Evolutionary conservation across 1,140 invertebrate species (phyloP), one percentile per base, ranked within the genome.

Genomic region (Piezodorus guildinii): DNA sequence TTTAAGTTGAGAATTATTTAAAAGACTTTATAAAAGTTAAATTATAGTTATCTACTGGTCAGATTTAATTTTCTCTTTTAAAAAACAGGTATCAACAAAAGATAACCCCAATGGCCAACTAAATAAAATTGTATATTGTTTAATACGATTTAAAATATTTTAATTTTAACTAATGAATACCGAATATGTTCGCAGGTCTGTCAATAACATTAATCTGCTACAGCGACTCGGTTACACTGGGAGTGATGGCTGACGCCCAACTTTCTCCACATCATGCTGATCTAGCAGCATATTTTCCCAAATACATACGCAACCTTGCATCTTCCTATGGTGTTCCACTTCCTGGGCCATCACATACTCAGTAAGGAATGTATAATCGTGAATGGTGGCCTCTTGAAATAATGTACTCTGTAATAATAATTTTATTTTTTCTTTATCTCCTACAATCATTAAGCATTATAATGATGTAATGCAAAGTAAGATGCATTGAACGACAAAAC

Each of bases 181-280:
- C 9, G n/a, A 10, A 59, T 43, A 64, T 63, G 3, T 59, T 67
- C 19, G 8, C 60, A 60, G 86, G 83, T 71, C 78, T 89, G 69
- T 89, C 87, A 0, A 73, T 90, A 66, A 88, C 87, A 59, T 75
- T 89, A 2, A 86, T 89, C 68, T 82, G 83, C 66, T 87, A 87
- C 71, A 82, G 80, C 0, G 81, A 82, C 62, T 78, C 79, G 17
- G 80, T 87, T 4, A 78, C 82, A 15, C 72, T 90, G 1, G 84
- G 82, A 1, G 82, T 90, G 1, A 90, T 90, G 86, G 80, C 82
- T 1, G 87, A 90, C 69, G 82, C 85, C 0, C 78, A 85, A 64
- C 74, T 89, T 30, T 77, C 80, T 0, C 87, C 86, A 0, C 73
- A 80, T 46, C 80, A 82, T 69, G 21, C 23, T 3, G 23, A 56